Conservation (phyloP, 2,888 invertebrate genomes). For the Horisme vitalbata region DNA sequence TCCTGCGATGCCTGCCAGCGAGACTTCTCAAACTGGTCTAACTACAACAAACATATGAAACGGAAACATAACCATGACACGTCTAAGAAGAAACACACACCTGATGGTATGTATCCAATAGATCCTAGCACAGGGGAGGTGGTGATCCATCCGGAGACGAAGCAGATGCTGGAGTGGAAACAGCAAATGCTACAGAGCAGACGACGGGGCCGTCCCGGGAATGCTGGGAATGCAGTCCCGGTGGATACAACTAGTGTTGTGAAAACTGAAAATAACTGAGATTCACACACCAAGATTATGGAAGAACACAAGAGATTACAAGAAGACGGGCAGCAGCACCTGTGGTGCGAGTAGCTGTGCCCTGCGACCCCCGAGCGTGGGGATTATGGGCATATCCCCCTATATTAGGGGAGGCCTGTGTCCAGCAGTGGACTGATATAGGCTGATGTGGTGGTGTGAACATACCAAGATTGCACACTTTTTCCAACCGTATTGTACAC, state of each 20-base stretch:
- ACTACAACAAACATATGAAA: conserved; percentile 91
- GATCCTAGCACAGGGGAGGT: not conserved
- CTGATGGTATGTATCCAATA: conserved; percentile 43
- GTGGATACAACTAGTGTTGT: not conserved
- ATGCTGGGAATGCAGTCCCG: not conserved
- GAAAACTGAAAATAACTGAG: not conserved
- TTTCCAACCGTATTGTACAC: too few relatives aligned
- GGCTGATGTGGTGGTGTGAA: too few relatives aligned
- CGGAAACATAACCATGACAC: conserved; percentile 83
- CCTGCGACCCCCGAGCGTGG: too few relatives aligned
- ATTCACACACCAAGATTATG: not conserved
- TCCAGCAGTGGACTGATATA: too few relatives aligned
- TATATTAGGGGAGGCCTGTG: too few relatives aligned
- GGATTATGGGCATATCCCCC: too few relatives aligned
- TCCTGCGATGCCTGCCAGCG: conserved; percentile 85
- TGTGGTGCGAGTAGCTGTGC: too few relatives aligned
- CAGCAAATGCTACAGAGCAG: not conserved
- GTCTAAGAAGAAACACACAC: conserved; percentile 60
- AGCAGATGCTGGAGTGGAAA: not conserved
- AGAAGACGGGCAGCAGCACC: too few relatives aligned
- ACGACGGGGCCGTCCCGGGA: not conserved
- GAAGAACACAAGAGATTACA: too few relatives aligned
- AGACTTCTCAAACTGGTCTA: conserved; percentile 89
- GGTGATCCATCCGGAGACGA: not conserved
- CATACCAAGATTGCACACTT: too few relatives aligned